phyloP scores from a whole-genome alignment of 2,797 vertebrate genomes.

The Gymnothorax reevesii region DNA sequence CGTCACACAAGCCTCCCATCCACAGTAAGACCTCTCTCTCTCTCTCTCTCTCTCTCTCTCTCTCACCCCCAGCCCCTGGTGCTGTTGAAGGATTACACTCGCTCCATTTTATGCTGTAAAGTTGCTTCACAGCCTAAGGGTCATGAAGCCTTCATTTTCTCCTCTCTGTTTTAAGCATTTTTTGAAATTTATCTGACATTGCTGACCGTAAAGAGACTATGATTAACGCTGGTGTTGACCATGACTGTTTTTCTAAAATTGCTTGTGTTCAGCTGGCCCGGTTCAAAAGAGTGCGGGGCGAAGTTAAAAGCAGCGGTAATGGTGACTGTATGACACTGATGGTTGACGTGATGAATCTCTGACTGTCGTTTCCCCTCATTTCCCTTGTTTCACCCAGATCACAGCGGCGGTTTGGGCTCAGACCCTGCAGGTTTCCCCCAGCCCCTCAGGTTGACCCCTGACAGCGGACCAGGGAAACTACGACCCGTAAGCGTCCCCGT shows the following conservation, averaged over 20 bases:
- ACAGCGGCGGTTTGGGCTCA: conserved; percentile 79
- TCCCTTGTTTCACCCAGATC: conserved; percentile 69
- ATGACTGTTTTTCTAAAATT: background rate
- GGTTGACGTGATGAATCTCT: background rate
- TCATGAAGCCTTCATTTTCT: too few relatives aligned
- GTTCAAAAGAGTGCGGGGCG: background rate
- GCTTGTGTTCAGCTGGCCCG: background rate
- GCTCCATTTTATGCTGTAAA: too few relatives aligned
- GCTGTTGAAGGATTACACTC: too few relatives aligned
- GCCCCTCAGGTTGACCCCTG: conserved; percentile 76
- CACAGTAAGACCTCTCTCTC: conserved; percentile 66
- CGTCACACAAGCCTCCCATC: conserved; percentile 58
- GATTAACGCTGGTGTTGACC: background rate
- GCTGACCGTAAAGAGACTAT: background rate
- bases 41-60: background rate
- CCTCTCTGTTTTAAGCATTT: background rate
- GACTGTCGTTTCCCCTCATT: background rate
- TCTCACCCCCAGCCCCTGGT: too few relatives aligned
- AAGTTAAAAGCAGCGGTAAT: background rate
- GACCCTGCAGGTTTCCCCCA: conserved; percentile 86
- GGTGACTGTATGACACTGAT: background rate
- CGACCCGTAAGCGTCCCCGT: conserved; percentile 81
- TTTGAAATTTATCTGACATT: background rate
- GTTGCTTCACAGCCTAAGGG: too few relatives aligned
- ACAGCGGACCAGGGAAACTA: conserved; percentile 86